Evolutionary conservation across 1,140 invertebrate genomes (phyloP).

Genomic region (Danaus plexippus): DNA sequence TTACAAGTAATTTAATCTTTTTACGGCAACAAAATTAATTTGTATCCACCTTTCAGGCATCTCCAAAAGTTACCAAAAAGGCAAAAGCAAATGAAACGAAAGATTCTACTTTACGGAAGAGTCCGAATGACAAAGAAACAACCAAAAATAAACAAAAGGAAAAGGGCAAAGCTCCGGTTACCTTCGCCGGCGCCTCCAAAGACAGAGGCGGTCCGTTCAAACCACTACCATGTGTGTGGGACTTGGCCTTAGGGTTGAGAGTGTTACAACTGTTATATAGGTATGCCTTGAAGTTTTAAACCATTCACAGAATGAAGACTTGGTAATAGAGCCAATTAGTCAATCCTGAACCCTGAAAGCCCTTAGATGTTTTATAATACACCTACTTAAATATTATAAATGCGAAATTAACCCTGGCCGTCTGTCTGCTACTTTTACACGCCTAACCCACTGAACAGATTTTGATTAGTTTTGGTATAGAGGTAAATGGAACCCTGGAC

Average conservation of each 20-base stretch:
- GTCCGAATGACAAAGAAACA: conserved; percentile 41
- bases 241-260: conserved; percentile 36
- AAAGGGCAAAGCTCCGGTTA: conserved; percentile 31
- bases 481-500: no score
- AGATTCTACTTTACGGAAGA: conserved; percentile 41
- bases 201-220: conserved; percentile 54
- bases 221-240: conserved; percentile 52
- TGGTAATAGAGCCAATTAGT: neutral
- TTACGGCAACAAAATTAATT: conserved; percentile 2
- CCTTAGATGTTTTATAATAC: no score
- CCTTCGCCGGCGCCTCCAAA: conserved; percentile 40
- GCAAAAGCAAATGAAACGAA: conserved; percentile 43
- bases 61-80: conserved; percentile 44
- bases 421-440: no score
- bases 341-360: no score
- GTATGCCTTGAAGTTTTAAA: conserved; percentile 20
- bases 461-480: no score
- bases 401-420: no score
- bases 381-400: no score
- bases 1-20: neutral
- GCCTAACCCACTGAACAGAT: no score
- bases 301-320: conserved; percentile 6
- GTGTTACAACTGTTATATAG: conserved; percentile 45
- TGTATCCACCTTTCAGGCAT: conserved; percentile 26
- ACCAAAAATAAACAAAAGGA: conserved; percentile 33